Evolutionary conservation across 1,140 invertebrate species (phyloP), one percentile per base, ranked within the genome.

Genomic region (Campoletis sonorensis): DNA sequence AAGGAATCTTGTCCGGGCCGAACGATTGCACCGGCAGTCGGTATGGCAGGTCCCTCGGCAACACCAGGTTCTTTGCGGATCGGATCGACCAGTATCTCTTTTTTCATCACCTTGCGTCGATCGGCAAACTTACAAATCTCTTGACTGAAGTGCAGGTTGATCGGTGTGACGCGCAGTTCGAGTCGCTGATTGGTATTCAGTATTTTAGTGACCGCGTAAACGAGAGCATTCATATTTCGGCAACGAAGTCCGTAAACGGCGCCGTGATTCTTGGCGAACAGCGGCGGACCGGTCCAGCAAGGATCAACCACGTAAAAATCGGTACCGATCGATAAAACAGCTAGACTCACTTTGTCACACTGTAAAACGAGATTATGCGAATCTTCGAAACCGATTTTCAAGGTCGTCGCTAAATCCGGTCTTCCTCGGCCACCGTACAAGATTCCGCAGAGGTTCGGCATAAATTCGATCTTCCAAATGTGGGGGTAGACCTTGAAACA

Each of bases 221-320:
- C 37, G 0, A 91, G 23, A 11, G 82, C 80, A 30, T 83, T 83
- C 1, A 88, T 80, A 80, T 91, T 90, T 58, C 79, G 85, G 80
- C 91, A 92, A 11, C 91, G 85, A 1, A 92, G 84, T 7, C 86
- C 86, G 30, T 92, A 92, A 37, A 88, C 85, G 0, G 91, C 89
- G 0, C 90, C 88, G 26, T 82, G 85, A 58, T 90, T 85, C 21
- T 82, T 87, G 0, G 80, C 7, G 76, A 92, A 92, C 1, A 92
- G 37, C 0, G 91, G 91, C 58, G 88, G 88, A 2, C 91, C 91
- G 10, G 87, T 87, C 86, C 88, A 88, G 13, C 88, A 87, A 3
- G 90, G 86, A 86, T 92, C 91, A 0, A 83, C 81, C 0, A 86
- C 85, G 33, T 91, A 92, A 84, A 88, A 92, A 4, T 77, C 87